Percentiles rank a stretch among this genome's conserved stretches.
Conservation (phyloP, 2,797 vertebrate genomes). For the Tarsius wallacei region DNA sequence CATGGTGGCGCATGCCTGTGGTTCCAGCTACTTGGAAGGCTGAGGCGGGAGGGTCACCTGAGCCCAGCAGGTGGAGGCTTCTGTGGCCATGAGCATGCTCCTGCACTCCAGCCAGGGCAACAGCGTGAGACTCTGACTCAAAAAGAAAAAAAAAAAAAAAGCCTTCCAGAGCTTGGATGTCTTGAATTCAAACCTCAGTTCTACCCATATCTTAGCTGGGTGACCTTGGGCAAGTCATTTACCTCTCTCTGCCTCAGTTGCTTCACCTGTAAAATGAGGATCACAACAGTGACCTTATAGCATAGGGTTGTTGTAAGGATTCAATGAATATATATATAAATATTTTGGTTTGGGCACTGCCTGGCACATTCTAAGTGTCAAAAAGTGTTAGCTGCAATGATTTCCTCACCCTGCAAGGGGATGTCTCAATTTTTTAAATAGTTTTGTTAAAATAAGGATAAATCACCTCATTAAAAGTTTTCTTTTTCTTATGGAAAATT, state of each 20-base stretch:
- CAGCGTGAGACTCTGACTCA: background rate
- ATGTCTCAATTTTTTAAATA: background rate
- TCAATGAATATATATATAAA: background rate
- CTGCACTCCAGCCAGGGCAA: background rate
- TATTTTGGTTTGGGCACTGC: background rate
- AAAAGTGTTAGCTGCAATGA: background rate
- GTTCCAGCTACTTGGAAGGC: background rate
- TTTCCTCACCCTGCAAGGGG: slow-evolving; percentile 46
- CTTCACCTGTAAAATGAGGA: background rate
- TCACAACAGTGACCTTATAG: slow-evolving; percentile 26
- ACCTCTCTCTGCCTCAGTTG: slow-evolving; percentile 44
- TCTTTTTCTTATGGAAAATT: slow-evolving; percentile 23
- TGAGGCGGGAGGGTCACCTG: background rate
- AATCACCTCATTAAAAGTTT: background rate
- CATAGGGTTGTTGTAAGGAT: background rate
- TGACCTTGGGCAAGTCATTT: slow-evolving; percentile 16
- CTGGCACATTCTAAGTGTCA: slow-evolving; percentile 21
- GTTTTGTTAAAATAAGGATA: slow-evolving; percentile 56
- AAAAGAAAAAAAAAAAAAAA: background rate
- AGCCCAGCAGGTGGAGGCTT: background rate
- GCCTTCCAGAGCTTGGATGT: background rate
- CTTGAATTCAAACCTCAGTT: background rate
- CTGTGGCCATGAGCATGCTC: background rate
- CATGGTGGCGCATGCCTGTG: background rate
- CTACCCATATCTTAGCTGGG: background rate